Base-by-base conservation (phyloP, 2,113 vertebrate species). In the Vimba vimba region DNA sequence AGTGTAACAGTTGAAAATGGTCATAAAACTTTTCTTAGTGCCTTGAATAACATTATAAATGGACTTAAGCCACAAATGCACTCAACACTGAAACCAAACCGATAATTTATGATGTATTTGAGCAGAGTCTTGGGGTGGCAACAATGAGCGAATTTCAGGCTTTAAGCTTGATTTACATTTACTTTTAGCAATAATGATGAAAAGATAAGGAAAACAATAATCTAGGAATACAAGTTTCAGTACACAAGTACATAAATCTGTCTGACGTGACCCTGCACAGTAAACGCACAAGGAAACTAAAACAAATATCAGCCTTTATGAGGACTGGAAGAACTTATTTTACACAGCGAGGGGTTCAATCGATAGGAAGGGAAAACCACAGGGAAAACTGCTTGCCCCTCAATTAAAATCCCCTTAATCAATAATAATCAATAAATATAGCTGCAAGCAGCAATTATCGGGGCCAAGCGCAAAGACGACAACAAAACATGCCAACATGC, bases 351-450 rank as follows among this genome's bases (percentile, higher is more conserved):
- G 86, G 88, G 87, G 90, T 92, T 90, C 62, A 93, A 94, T 94
- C 91, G 91, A 92, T 93, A 92, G 69, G 86, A 55, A 68, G 88
- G 52, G 90, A 59, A 84, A 89, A 91, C 74, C 6, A 8, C 55
- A 23, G 19, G 55, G 55, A 57, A 94, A 95, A 93, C 91, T 91
- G 93, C 93, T 95, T 93, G 93, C 92, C 93, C 91, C 91, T 92
- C 90, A 92, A 92, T 93, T 92, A 89, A 92, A 86, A 90, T 92
- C 86, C 90, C 88, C 85, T 90, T 92, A 93, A 93, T 95, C 92
- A 94, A 93, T 69, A 69, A 82, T 13, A 30, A 82, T 82, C 45
- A 52, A 69, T 69, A 52, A 33, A 33, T 33, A 33, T 4, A 33
- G 33, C 33, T 33, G 33, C 33, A 33, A 4, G 33, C 33, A 33